A percentile compares a stretch with the other conserved stretches of the same genome.
Conservation (phyloP, 1,140 invertebrate species). For the Lerema accius region DNA sequence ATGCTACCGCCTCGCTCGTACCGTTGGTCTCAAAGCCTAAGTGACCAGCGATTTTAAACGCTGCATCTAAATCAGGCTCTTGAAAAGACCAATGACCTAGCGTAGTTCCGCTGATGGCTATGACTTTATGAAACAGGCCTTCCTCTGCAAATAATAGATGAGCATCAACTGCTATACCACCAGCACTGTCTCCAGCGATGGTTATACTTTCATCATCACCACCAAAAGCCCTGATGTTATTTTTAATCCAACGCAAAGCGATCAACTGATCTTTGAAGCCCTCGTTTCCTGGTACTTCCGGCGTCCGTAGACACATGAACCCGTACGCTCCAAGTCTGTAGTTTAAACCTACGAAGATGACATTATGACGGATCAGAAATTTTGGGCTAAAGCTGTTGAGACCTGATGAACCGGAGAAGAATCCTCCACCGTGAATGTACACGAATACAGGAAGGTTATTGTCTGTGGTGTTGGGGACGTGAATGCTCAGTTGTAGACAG, state of each 20-base stretch:
- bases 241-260: slow-evolving; percentile 43
- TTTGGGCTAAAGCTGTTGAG: slow-evolving; percentile 32
- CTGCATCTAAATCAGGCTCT: slow-evolving; percentile 41
- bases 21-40: slow-evolving; percentile 36
- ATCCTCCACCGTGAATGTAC: slow-evolving; percentile 44
- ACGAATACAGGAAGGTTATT: slow-evolving; percentile 38
- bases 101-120: slow-evolving; percentile 22
- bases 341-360: slow-evolving; percentile 38
- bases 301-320: slow-evolving; percentile 37
- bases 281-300: slow-evolving; percentile 37
- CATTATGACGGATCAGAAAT: slow-evolving; percentile 35
- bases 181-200: slow-evolving; percentile 24
- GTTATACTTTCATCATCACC: slow-evolving; percentile 37
- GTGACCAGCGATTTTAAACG: slow-evolving; percentile 30
- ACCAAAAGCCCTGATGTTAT: slow-evolving; percentile 41
- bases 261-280: slow-evolving; percentile 47
- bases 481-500: slow-evolving; percentile 39
- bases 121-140: slow-evolving; percentile 39
- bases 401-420: slow-evolving; percentile 26
- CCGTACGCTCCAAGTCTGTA: slow-evolving; percentile 43
- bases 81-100: slow-evolving; percentile 84
- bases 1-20: slow-evolving; percentile 29
- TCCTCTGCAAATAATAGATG: slow-evolving; percentile 38
- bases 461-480: slow-evolving; percentile 33
- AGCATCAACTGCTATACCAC: slow-evolving; percentile 30